phyloP scores from a whole-genome alignment of 1,140 invertebrate genomes.

The Phymorhynchus buccinoides region DNA sequence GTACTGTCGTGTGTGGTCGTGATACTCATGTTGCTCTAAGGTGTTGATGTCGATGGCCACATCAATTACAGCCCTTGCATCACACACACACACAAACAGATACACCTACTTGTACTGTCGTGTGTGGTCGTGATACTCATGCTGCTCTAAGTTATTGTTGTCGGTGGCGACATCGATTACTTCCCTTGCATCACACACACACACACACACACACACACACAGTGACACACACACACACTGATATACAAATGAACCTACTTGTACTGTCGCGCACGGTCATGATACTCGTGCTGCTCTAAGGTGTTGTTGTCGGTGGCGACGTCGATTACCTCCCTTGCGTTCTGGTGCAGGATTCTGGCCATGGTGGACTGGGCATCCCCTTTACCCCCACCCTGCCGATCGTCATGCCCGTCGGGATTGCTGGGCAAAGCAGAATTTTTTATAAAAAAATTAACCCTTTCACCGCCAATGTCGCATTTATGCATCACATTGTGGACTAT shows the following conservation, averaged over 20 bases:
- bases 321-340: constrained; percentile 90
- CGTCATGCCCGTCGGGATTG: constrained; percentile 9
- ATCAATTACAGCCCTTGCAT: too few species aligned
- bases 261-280: constrained; percentile 80
- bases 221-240: not conserved
- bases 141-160: too few species aligned
- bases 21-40: too few species aligned
- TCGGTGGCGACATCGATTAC: too few species aligned
- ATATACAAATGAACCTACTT: constrained; percentile 28
- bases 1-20: too few species aligned
- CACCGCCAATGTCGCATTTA: too few species aligned
- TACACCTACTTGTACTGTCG: not conserved
- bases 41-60: too few species aligned
- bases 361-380: constrained; percentile 90
- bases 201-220: not conserved
- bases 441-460: not conserved
- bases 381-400: constrained; percentile 77
- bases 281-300: constrained; percentile 85
- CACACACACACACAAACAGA: not conserved
- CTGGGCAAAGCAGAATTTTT: too few species aligned
- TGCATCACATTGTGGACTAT: too few species aligned
- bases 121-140: too few species aligned
- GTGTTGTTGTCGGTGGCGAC: constrained; percentile 86
- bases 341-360: constrained; percentile 89
- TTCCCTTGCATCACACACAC: too few species aligned